phyloP scores from a whole-genome alignment of 2,888 invertebrate species.

The Lysandra coridon region DNA sequence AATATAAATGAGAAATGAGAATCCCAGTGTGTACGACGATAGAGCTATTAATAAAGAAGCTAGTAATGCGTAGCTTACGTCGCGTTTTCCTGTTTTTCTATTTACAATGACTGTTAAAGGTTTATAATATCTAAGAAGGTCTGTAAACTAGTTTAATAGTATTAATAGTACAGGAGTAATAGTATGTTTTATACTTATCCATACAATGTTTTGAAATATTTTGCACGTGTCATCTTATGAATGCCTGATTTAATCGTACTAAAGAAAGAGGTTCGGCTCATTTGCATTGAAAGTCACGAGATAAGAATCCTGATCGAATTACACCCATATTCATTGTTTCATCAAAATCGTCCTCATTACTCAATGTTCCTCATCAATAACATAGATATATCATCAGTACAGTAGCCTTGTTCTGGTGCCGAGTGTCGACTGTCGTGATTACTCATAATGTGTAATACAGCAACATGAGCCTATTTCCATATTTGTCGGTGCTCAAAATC shows the following conservation, averaged over 20 bases:
- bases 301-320: background rate
- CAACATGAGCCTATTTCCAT: background rate
- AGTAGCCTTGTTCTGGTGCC: constrained; percentile 8
- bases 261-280: constrained; percentile 4
- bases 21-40: background rate
- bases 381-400: background rate
- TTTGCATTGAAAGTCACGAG: constrained; percentile 6
- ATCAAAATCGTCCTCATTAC: background rate
- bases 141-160: background rate
- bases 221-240: background rate
- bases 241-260: background rate
- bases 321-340: background rate
- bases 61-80: background rate
- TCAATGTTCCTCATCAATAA: background rate
- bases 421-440: background rate
- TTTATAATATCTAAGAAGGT: background rate
- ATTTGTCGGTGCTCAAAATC: background rate
- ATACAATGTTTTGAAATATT: background rate
- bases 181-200: background rate
- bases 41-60: background rate
- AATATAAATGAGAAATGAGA: background rate
- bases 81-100: constrained; percentile 22
- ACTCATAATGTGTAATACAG: constrained; percentile 5
- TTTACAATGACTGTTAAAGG: background rate
- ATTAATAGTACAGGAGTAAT: background rate